Percentiles rank a stretch among this genome's conserved stretches.
Conservation (phyloP, 2,888 invertebrate genomes). For the Ptilodon capucinus region DNA sequence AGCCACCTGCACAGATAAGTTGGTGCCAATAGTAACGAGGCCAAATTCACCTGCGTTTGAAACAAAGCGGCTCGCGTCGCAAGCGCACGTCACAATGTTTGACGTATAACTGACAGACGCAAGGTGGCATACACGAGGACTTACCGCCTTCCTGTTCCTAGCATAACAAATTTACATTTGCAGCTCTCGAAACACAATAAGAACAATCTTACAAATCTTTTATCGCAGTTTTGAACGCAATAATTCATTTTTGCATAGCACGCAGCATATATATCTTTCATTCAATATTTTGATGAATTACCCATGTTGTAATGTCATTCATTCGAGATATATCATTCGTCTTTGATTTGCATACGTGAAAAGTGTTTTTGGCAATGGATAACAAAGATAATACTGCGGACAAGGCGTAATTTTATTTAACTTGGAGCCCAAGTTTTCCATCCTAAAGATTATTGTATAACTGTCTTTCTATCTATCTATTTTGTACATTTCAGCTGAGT, state of each 20-base stretch:
- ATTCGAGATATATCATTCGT: slow-evolving; percentile 33
- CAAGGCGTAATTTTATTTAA: neutral
- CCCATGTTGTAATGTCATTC: slow-evolving; percentile 33
- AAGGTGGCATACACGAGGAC: slow-evolving; percentile 49
- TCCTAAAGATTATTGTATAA: too few species aligned
- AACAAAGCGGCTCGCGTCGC: slow-evolving; percentile 26
- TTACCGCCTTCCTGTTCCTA: slow-evolving; percentile 37
- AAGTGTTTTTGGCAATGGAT: slow-evolving; percentile 20
- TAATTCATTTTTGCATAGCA: slow-evolving; percentile 15
- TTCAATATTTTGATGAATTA: slow-evolving; percentile 46
- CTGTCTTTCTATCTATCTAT: too few species aligned
- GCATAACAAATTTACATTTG: slow-evolving; percentile 23
- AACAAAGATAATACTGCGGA: neutral
- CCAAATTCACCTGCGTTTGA: slow-evolving; percentile 33
- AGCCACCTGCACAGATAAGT: too few species aligned
- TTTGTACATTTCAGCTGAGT: too few species aligned
- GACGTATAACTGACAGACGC: slow-evolving; percentile 42
- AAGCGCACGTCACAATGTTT: slow-evolving; percentile 12
- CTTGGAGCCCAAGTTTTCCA: neutral
- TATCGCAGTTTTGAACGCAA: slow-evolving; percentile 8
- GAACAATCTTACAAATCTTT: slow-evolving; percentile 2
- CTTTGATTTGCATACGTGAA: slow-evolving; percentile 31
- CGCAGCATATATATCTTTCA: slow-evolving; percentile 38
- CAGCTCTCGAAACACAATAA: slow-evolving; percentile 12
- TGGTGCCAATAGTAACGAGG: slow-evolving; percentile 6